Percentiles rank a stretch among this genome's conserved stretches.
These are phyloP conservation scores for Jordanella pulchra DNA, from an alignment of 2,797 vertebrate genomes.

Conservation along the genomic window DNA sequence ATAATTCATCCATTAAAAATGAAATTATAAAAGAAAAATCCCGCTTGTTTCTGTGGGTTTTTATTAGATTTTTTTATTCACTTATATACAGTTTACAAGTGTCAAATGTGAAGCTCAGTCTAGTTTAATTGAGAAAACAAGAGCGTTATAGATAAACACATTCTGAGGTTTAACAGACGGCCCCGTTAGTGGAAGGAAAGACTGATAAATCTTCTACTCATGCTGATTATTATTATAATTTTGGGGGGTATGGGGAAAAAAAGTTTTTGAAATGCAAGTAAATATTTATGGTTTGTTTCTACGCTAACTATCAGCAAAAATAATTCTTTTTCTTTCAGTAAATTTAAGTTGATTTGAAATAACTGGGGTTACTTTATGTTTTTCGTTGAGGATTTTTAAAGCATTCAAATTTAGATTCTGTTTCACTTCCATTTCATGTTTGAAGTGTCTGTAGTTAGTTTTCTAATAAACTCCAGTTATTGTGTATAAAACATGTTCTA, in stretches of 20 bases:
- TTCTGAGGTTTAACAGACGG: not conserved
- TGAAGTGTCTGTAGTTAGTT: no score
- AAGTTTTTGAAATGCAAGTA: no score
- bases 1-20: not conserved
- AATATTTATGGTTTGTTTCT: no score
- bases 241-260: no score
- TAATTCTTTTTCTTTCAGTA: not conserved
- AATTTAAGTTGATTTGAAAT: not conserved
- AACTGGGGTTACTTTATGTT: not conserved
- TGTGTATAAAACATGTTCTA: not conserved
- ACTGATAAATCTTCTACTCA: not conserved
- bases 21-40: not conserved
- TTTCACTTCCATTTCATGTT: no score
- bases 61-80: no score
- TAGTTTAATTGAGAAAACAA: slow-evolving; percentile 1
- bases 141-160: not conserved
- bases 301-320: not conserved
- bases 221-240: not conserved
- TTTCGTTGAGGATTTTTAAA: not conserved
- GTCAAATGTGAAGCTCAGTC: not conserved
- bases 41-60: not conserved
- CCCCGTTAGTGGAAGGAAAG: not conserved
- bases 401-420: not conserved
- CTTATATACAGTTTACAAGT: not conserved
- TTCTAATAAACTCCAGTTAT: no score